A percentile compares a stretch with the other conserved stretches of the same genome.
Evolutionary conservation across 2,113 vertebrate genomes (phyloP).

Genomic region (Ammodytes marinus): DNA sequence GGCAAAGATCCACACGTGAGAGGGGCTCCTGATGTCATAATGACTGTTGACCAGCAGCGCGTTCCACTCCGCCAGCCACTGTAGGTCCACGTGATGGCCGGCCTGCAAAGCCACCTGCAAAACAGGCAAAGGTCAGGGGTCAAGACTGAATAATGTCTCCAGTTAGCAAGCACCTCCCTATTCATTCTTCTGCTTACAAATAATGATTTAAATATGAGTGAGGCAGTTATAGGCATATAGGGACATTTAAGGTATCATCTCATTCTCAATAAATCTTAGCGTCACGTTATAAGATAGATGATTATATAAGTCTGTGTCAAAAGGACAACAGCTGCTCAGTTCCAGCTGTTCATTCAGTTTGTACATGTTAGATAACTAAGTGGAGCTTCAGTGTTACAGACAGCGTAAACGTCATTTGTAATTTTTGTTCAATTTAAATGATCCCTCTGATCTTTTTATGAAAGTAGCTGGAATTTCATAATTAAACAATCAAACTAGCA

Average conservation of each 20-base stretch:
- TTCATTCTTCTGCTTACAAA: neutral
- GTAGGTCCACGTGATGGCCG: slow-evolving; percentile 93
- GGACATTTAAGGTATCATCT: slow-evolving; percentile 7
- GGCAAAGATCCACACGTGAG: slow-evolving; percentile 97
- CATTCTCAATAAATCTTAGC: slow-evolving; percentile 15
- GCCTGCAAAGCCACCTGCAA: slow-evolving; percentile 87
- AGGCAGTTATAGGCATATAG: neutral
- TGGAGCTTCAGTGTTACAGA: neutral
- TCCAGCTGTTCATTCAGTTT: slow-evolving; percentile 43
- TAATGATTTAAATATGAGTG: neutral
- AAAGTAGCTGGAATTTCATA: neutral
- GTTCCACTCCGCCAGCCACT: slow-evolving; percentile 98
- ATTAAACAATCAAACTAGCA: neutral
- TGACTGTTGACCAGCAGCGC: slow-evolving; percentile 93
- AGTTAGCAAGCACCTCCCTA: neutral
- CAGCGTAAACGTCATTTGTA: neutral
- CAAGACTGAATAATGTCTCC: neutral
- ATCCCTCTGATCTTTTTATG: neutral
- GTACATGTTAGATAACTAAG: slow-evolving; percentile 18
- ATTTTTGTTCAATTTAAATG: neutral
- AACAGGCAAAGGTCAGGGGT: slow-evolving; percentile 37
- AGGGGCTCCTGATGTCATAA: slow-evolving; percentile 96
- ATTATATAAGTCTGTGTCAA: slow-evolving; percentile 29
- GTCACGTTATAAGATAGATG: slow-evolving; percentile 2
- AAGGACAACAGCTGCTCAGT: slow-evolving; percentile 25